A percentile compares a stretch with the other conserved stretches of the same genome.
phyloP scores from a whole-genome alignment of 2,888 invertebrate genomes.

The Rhynchonema sp. region DNA sequence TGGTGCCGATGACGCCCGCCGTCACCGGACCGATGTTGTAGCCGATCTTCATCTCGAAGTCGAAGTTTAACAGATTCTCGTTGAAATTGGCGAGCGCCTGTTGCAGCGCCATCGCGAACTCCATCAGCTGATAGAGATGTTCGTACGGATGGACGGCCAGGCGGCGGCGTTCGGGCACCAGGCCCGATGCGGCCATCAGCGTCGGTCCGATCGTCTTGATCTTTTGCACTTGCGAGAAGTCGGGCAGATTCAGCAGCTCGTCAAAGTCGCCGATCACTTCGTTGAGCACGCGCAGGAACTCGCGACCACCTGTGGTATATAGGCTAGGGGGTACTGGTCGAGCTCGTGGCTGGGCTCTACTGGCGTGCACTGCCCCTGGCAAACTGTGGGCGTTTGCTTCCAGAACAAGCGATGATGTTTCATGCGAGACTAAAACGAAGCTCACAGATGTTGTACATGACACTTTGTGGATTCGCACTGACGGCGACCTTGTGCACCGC shows the following conservation, averaged over 20 bases:
- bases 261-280: conserved; percentile 90
- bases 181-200: conserved; percentile 89
- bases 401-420: no score
- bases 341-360: no score
- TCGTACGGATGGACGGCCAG: conserved; percentile 28
- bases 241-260: conserved; percentile 56
- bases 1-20: conserved; percentile 82
- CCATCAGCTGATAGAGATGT: conserved; percentile 53
- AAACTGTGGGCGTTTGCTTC: no score
- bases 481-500: no score
- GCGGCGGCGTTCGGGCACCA: conserved; percentile 57
- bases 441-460: no score
- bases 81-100: conserved; percentile 67
- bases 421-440: no score
- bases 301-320: conserved; percentile 44
- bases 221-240: conserved; percentile 54
- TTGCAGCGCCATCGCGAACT: conserved; percentile 79
- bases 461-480: no score
- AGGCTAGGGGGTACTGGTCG: no score
- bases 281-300: conserved; percentile 78
- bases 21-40: conserved; percentile 87
- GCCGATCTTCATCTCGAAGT: conserved; percentile 46
- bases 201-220: conserved; percentile 89
- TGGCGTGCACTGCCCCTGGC: no score
- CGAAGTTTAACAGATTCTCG: conserved; percentile 68